phyloP scores from a whole-genome alignment of 2,888 invertebrate species.

The Eurytoma adleriae region DNA sequence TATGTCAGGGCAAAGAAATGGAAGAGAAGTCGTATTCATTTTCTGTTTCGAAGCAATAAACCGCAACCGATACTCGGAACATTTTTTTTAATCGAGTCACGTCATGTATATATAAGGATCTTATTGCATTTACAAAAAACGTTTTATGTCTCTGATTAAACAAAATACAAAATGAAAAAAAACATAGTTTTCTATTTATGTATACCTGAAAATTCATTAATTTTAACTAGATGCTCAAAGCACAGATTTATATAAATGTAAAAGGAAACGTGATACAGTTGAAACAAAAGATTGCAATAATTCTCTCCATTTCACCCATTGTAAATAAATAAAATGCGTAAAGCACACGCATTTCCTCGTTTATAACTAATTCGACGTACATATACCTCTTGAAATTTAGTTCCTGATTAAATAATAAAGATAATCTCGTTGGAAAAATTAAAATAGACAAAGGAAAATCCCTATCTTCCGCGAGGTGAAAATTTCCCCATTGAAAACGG shows the following conservation, averaged over 20 bases:
- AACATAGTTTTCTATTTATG: too few species aligned
- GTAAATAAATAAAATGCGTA: constrained; percentile 17
- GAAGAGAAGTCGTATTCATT: constrained; percentile 2
- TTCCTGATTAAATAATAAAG: constrained; percentile 40
- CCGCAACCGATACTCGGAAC: not conserved
- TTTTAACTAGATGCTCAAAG: too few species aligned
- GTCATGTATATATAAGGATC: too few species aligned
- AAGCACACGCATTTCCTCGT: too few species aligned
- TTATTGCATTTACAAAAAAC: too few species aligned
- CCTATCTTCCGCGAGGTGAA: constrained; percentile 17
- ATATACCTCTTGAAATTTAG: too few species aligned
- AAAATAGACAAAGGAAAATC: constrained; percentile 11
- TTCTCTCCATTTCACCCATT: constrained; percentile 31
- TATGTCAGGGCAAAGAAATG: not conserved
- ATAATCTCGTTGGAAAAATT: constrained; percentile 25
- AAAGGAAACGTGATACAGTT: too few species aligned
- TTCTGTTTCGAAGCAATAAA: constrained; percentile 46
- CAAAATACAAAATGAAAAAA: too few species aligned
- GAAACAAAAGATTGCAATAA: too few species aligned
- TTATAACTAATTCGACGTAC: not conserved
- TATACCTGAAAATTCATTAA: too few species aligned
- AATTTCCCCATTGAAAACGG: constrained; percentile 36
- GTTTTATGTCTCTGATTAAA: too few species aligned
- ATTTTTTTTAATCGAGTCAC: constrained; percentile 32
- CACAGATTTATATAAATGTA: too few species aligned